These are phyloP conservation scores for Lepetodrilus schrolli DNA, from an alignment of 2,888 invertebrate species.

Conservation along the genomic window DNA sequence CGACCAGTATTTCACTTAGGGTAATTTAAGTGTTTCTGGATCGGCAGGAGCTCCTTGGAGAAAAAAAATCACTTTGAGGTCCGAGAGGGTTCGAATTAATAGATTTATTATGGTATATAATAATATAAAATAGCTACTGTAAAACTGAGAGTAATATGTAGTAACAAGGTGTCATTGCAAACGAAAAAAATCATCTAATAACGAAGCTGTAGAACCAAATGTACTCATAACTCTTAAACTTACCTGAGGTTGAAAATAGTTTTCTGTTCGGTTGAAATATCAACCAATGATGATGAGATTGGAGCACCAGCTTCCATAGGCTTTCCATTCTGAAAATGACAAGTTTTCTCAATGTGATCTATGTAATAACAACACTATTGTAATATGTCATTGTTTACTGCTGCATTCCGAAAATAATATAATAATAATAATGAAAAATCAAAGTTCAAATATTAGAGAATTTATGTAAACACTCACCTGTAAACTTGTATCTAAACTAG, in stretches of 20 bases:
- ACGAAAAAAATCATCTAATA: no score
- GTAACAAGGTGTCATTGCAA: no score
- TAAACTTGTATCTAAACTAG: no score
- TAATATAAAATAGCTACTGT: neutral
- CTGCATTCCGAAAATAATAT: no score
- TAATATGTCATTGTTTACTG: no score
- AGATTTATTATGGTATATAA: neutral
- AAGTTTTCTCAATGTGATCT: neutral
- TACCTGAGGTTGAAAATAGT: conserved; percentile 69
- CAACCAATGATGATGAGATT: conserved; percentile 61
- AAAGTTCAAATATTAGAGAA: neutral
- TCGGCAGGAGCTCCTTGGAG: no score
- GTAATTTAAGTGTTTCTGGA: no score
- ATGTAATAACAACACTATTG: neutral
- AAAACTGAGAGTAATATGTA: neutral
- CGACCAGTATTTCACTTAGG: no score
- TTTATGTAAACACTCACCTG: no score
- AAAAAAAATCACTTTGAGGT: neutral
- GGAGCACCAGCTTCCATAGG: conserved; percentile 48
- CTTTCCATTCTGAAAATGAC: conserved; percentile 45
- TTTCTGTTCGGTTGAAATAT: conserved; percentile 68
- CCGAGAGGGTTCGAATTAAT: neutral
- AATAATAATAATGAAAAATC: neutral
- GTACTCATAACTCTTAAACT: no score
- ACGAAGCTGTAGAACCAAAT: no score